These are phyloP conservation scores for Poeciliopsis paucimaculata DNA, from an alignment of 2,797 vertebrate species.

Conservation along the genomic window DNA sequence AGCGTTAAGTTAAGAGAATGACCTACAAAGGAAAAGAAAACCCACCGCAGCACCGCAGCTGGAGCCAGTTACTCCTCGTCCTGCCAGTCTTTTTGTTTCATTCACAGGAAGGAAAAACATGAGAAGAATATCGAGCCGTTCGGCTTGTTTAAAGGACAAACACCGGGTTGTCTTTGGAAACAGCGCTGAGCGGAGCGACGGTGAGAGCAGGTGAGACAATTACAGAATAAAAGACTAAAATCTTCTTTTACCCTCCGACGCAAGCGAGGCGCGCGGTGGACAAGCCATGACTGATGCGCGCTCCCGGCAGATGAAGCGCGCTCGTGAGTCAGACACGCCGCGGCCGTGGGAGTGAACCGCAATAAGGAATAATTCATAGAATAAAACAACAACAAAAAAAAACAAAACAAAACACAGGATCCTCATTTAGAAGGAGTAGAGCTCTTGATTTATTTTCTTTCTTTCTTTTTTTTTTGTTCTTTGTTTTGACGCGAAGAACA, in stretches of 20 bases:
- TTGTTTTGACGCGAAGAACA: not conserved
- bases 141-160: not conserved
- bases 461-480: not conserved
- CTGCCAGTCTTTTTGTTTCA: slow-evolving; percentile 60
- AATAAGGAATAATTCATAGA: slow-evolving; percentile 76
- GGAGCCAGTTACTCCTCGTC: slow-evolving; percentile 43
- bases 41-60: slow-evolving; percentile 54
- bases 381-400: slow-evolving; percentile 37
- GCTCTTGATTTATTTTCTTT: slow-evolving; percentile 1
- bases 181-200: not conserved
- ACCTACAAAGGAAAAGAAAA: slow-evolving; percentile 52
- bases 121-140: slow-evolving; percentile 11
- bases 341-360: slow-evolving; percentile 71
- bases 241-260: slow-evolving; percentile 39
- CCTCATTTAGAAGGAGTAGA: slow-evolving; percentile 30
- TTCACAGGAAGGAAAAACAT: not conserved
- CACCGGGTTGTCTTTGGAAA: not conserved
- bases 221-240: slow-evolving; percentile 16
- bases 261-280: slow-evolving; percentile 49
- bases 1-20: slow-evolving; percentile 52
- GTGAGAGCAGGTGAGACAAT: not conserved
- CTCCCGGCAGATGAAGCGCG: slow-evolving; percentile 54
- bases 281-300: slow-evolving; percentile 72
- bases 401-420: slow-evolving; percentile 33
- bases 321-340: slow-evolving; percentile 58